Evolutionary conservation across 2,888 invertebrate species (phyloP).

Genomic region (Hyppa rectilinea): DNA sequence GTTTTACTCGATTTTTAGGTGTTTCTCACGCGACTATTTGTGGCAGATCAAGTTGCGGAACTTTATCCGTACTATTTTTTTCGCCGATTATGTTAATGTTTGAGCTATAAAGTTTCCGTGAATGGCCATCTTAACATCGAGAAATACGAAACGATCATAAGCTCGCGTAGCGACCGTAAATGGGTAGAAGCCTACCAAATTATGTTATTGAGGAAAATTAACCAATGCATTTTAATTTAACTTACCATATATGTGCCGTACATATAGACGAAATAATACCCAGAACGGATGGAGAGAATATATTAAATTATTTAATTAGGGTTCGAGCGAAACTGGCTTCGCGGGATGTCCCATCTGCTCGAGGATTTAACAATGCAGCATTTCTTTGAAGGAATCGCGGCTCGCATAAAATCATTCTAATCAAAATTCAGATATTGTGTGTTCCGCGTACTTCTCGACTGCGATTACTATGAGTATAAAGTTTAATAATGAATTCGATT

Average conservation of each 20-base stretch:
- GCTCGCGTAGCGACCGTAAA: conserved; percentile 34
- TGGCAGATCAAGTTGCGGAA: conserved; percentile 71
- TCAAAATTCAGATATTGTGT: conserved; percentile 82
- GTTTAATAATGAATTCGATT: conserved; percentile 74
- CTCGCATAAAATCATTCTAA: conserved; percentile 80
- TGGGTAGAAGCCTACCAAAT: conserved; percentile 64
- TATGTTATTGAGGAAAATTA: conserved; percentile 66
- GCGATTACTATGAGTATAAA: conserved; percentile 70
- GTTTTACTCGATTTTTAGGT: conserved; percentile 78
- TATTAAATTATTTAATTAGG: conserved; percentile 88
- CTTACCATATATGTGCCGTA: conserved; percentile 64
- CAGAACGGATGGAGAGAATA: conserved; percentile 81
- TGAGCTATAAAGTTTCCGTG: conserved; percentile 43
- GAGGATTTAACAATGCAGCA: conserved; percentile 78
- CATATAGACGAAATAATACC: conserved; percentile 73
- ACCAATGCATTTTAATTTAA: conserved; percentile 74
- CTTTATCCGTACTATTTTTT: conserved; percentile 64
- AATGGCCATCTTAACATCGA: conserved; percentile 35
- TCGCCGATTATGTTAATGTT: conserved; percentile 50
- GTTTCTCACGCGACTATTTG: conserved; percentile 73
- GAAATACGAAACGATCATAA: conserved; percentile 43
- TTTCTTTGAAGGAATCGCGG: conserved; percentile 79
- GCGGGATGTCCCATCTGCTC: conserved; percentile 77
- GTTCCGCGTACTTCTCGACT: conserved; percentile 72
- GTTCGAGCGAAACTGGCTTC: conserved; percentile 77